A percentile compares a stretch with the other conserved stretches of the same genome.
Evolutionary conservation across 2,888 invertebrate genomes (phyloP).

Genomic region (Neoaliturus tenellus): DNA sequence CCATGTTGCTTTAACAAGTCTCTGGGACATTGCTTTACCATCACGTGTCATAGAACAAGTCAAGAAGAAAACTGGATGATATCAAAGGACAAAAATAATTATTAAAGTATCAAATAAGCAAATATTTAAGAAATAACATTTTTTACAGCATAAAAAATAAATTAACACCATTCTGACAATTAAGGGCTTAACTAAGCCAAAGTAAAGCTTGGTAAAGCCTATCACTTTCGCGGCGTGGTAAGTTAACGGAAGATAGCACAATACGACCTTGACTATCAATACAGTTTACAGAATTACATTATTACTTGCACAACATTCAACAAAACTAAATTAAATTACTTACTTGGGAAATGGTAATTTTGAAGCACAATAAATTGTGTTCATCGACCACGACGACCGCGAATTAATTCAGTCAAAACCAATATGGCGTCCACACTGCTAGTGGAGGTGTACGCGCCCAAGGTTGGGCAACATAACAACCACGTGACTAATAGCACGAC

Average conservation of each 20-base stretch:
- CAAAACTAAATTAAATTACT: no score
- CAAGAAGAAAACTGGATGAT: neutral
- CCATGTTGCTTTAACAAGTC: slow-evolving; percentile 15
- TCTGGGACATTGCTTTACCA: neutral
- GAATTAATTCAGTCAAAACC: no score
- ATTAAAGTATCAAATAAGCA: neutral
- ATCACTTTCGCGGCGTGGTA: neutral
- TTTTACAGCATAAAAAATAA: neutral
- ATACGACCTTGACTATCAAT: neutral
- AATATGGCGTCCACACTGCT: neutral
- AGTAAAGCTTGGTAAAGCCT: neutral
- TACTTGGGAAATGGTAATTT: no score
- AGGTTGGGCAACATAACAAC: slow-evolving; percentile 6
- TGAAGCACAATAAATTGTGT: no score
- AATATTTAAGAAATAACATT: neutral
- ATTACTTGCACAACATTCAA: no score
- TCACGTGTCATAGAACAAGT: neutral
- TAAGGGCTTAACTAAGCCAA: neutral
- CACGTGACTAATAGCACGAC: neutral
- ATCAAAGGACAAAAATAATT: neutral
- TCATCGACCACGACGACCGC: no score
- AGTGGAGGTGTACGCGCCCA: neutral
- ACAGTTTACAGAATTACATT: no score
- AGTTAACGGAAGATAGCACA: neutral
- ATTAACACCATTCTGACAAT: neutral